Evolutionary conservation across 2,888 invertebrate species (phyloP).

Genomic region (Neelides folsomi): DNA sequence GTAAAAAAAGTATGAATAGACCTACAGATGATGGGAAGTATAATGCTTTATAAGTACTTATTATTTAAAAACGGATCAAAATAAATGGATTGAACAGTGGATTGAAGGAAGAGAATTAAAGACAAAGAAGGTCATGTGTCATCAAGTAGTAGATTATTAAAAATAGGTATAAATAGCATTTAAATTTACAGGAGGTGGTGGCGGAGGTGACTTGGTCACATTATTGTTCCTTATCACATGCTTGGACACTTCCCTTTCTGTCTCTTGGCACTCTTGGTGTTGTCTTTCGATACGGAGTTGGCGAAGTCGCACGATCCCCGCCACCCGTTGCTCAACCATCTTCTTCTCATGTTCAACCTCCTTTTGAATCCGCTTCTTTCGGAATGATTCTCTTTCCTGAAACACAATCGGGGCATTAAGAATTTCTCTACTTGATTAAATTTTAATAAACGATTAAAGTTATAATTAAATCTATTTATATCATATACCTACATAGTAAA

Average conservation of each 20-base stretch:
- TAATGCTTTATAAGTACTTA: too few relatives aligned
- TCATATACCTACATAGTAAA: background rate
- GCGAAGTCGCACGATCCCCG: conserved; percentile 28
- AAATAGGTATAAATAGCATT: too few relatives aligned
- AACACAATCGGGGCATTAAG: background rate
- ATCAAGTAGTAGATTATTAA: background rate
- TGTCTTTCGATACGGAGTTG: conserved; percentile 33
- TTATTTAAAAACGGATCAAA: too few relatives aligned
- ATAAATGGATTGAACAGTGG: too few relatives aligned
- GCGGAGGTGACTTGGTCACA: conserved; percentile 37
- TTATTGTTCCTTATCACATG: conserved; percentile 16
- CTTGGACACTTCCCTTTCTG: conserved; percentile 34
- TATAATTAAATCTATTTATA: background rate
- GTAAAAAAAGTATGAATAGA: too few relatives aligned
- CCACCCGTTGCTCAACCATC: conserved; percentile 32
- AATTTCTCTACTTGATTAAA: background rate
- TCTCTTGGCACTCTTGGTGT: conserved; percentile 36
- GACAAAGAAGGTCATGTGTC: conserved; percentile 15
- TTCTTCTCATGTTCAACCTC: conserved; percentile 33
- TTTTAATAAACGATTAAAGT: background rate
- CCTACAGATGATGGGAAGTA: too few relatives aligned
- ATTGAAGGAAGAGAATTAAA: conserved; percentile 2
- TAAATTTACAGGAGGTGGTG: conserved; percentile 49
- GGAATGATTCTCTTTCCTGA: conserved; percentile 16
- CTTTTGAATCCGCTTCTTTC: conserved; percentile 29